Evolutionary conservation across 2,888 invertebrate species (phyloP), one percentile per base, ranked within the genome.

Genomic region (Siphlonurus alternatus): DNA sequence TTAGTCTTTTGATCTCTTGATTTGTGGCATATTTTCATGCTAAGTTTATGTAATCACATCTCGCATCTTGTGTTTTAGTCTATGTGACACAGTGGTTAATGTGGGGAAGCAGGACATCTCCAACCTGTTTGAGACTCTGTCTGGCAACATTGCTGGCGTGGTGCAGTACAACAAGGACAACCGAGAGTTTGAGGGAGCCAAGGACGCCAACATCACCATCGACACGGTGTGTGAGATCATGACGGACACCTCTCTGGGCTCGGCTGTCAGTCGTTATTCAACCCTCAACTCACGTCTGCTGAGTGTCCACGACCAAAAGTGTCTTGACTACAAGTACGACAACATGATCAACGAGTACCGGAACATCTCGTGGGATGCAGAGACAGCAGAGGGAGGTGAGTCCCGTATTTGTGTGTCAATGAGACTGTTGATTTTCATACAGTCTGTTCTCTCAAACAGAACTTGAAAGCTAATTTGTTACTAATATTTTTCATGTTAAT

Each of bases 151-250:
- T 75, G 94, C 93, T 62, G 92, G 86, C 54, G 82, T 95, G 54
- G 95, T 96, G 0, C 96, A 97, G 72, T 96, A 96, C 74, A 95
- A 96, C 74, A 89, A 90, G 73, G 95, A 95, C 72, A 95, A 95
- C 74, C 1, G 64, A 23, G 24, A 61, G 10, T 79, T 85, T 72
- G 79, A 80, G 69, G 76, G 81, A 73, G 70, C 78, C 0, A 77
- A 76, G 64, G 81, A 80, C 25, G 80, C 81, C 19, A 87, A 85
- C 67, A 78, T 92, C 7, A 92, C 93, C 1, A 89, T 96, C 24
- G 87, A 90, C 72, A 82, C 83, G 20, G 80, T 92, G 7, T 97
- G 96, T 73, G 78, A 83, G 66, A 82, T 92, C 64, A 84, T 96
- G 82, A 79, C 81, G 0, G 80, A 85, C 68, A 74, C 81, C 18